Conservation (phyloP, 2,113 vertebrate species). For the Pungitius pungitius region DNA sequence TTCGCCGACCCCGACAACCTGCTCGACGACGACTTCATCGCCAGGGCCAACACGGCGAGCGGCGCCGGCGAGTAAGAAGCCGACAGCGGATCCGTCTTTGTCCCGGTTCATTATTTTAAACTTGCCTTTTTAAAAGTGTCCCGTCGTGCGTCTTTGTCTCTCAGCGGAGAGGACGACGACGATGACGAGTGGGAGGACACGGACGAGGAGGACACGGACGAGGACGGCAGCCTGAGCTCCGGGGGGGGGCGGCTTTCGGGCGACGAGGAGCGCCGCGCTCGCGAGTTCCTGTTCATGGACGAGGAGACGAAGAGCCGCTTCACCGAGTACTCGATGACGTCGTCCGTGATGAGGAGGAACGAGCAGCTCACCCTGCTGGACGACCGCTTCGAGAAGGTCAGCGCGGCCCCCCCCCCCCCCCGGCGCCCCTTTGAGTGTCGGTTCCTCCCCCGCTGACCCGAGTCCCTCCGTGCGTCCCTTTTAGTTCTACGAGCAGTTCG, state of each 20-base stretch:
- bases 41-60: conserved; percentile 82
- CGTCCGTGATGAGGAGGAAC: conserved; percentile 94
- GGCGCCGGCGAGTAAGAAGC: conserved; percentile 55
- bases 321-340: conserved; percentile 94
- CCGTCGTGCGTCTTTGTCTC: conserved; percentile 6
- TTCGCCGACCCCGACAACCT: conserved; percentile 92
- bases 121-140: background rate
- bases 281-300: conserved; percentile 86
- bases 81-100: accelerated
- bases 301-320: conserved; percentile 97
- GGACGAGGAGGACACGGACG: conserved; percentile 83
- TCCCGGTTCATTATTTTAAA: background rate
- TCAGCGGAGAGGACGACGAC: background rate
- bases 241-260: conserved; percentile 78
- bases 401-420: no score
- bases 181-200: conserved; percentile 87
- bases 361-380: conserved; percentile 93
- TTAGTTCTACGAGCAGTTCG: conserved; percentile 96
- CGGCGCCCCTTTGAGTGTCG: no score
- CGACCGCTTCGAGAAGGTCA: conserved; percentile 93
- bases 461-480: background rate
- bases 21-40: conserved; percentile 94
- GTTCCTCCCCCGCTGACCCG: no score
- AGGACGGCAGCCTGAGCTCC: conserved; percentile 77
- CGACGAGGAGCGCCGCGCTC: conserved; percentile 42